Conservation (phyloP, 2,888 invertebrate species). For the Oxyteleia sp. region DNA sequence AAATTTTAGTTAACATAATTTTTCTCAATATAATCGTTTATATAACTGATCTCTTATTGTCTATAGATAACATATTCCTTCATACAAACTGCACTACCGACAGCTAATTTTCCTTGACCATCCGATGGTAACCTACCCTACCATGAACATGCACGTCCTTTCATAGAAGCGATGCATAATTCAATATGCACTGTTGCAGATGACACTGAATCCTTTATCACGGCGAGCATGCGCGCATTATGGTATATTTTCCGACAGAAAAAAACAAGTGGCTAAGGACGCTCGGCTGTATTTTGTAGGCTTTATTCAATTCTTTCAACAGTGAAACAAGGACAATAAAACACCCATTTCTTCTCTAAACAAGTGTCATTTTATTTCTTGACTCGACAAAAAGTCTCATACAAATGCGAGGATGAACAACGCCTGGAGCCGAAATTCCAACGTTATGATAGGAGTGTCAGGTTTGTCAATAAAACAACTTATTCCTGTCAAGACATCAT, state of each 20-base stretch:
- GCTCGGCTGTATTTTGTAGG: constrained; percentile 52
- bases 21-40: too few species aligned
- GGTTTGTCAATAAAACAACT: constrained; percentile 67
- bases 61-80: not conserved
- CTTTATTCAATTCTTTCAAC: constrained; percentile 29
- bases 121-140: constrained; percentile 36
- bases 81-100: not conserved
- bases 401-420: constrained; percentile 56
- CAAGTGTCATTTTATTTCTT: constrained; percentile 15
- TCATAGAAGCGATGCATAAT: constrained; percentile 26
- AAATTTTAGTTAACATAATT: too few species aligned
- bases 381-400: constrained; percentile 7
- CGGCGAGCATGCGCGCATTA: constrained; percentile 69
- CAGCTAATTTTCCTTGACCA: constrained; percentile 10
- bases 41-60: too few species aligned
- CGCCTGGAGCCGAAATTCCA: constrained; percentile 55
- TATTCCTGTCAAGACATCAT: constrained; percentile 9
- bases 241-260: constrained; percentile 46
- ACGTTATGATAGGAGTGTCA: constrained; percentile 58
- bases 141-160: constrained; percentile 8
- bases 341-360: constrained; percentile 4
- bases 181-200: constrained; percentile 59
- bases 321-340: constrained; percentile 34
- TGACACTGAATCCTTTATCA: constrained; percentile 61
- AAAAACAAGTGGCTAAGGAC: constrained; percentile 71